A percentile compares a stretch with the other conserved stretches of the same genome.
Evolutionary conservation across 2,888 invertebrate species (phyloP).

Genomic region (Lycia hirtaria): DNA sequence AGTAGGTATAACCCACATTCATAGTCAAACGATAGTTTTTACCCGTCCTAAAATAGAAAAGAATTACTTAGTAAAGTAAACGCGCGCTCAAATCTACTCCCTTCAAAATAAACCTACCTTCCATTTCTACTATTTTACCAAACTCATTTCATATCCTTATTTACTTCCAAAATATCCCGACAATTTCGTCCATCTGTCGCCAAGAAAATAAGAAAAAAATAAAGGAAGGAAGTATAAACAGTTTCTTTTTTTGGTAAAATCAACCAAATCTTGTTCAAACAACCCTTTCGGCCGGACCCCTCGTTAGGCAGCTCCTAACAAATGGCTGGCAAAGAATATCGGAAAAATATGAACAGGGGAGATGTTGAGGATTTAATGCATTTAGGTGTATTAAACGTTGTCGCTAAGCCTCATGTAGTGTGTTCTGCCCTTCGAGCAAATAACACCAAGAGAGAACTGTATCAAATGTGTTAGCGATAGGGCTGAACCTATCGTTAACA

Average conservation of each 20-base stretch:
- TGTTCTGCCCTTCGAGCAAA: too few relatives aligned
- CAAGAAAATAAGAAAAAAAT: constrained; percentile 35
- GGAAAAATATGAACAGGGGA: background rate
- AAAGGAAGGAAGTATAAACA: constrained; percentile 50
- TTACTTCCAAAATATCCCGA: constrained; percentile 40
- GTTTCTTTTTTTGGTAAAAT: constrained; percentile 52
- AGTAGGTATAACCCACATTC: too few relatives aligned
- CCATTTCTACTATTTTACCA: constrained; percentile 10
- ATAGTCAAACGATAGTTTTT: too few relatives aligned
- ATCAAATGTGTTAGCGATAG: too few relatives aligned
- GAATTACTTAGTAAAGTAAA: too few relatives aligned
- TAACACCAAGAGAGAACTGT: too few relatives aligned
- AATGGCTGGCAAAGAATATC: constrained; percentile 42
- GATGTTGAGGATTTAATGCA: too few relatives aligned
- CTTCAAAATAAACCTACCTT: background rate
- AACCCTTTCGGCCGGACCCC: constrained; percentile 59
- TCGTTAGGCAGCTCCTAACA: constrained; percentile 56
- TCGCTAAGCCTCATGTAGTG: too few relatives aligned
- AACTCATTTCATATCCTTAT: constrained; percentile 18
- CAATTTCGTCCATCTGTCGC: constrained; percentile 35
- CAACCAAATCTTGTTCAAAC: constrained; percentile 65
- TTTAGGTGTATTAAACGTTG: too few relatives aligned
- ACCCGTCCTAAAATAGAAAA: too few relatives aligned
- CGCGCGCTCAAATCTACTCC: background rate
- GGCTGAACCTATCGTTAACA: too few relatives aligned